These are phyloP conservation scores for Nansenia antarctica DNA, from an alignment of 2,113 vertebrate genomes.

Conservation along the genomic window DNA sequence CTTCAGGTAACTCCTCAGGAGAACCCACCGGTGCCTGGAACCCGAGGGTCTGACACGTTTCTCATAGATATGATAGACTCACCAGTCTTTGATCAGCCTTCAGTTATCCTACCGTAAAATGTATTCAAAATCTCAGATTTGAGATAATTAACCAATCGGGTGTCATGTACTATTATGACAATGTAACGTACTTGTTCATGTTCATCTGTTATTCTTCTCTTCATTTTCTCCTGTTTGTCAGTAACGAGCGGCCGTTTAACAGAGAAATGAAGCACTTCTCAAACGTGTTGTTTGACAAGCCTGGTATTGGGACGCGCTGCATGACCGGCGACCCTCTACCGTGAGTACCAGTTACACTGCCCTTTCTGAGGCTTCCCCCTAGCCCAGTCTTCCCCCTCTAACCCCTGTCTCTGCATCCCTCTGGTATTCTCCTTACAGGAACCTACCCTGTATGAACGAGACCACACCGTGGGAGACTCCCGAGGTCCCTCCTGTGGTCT, in stretches of 20 bases:
- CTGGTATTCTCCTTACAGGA: constrained; percentile 27
- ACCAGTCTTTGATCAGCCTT: neutral
- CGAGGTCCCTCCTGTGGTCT: constrained; percentile 70
- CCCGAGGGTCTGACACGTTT: neutral
- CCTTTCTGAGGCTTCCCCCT: neutral
- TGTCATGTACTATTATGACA: neutral
- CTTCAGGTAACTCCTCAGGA: constrained; percentile 80
- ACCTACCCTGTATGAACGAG: constrained; percentile 74
- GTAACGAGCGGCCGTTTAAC: constrained; percentile 85
- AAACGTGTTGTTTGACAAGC: constrained; percentile 80
- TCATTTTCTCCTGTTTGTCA: constrained; percentile 50
- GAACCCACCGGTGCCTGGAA: neutral
- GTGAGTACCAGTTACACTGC: constrained; percentile 73
- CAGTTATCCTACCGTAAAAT: neutral
- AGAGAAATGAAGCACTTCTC: constrained; percentile 76
- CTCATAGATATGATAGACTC: neutral
- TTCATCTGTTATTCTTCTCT: neutral
- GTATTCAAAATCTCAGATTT: neutral
- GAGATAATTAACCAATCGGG: neutral
- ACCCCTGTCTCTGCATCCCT: neutral
- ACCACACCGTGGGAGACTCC: constrained; percentile 82
- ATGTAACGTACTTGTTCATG: neutral
- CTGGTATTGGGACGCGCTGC: constrained; percentile 92
- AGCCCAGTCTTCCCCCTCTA: neutral
- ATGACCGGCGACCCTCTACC: constrained; percentile 80